A percentile compares a stretch with the other conserved stretches of the same genome.
Evolutionary conservation across 2,888 invertebrate genomes (phyloP).

Genomic region (Oeneis ivallda): DNA sequence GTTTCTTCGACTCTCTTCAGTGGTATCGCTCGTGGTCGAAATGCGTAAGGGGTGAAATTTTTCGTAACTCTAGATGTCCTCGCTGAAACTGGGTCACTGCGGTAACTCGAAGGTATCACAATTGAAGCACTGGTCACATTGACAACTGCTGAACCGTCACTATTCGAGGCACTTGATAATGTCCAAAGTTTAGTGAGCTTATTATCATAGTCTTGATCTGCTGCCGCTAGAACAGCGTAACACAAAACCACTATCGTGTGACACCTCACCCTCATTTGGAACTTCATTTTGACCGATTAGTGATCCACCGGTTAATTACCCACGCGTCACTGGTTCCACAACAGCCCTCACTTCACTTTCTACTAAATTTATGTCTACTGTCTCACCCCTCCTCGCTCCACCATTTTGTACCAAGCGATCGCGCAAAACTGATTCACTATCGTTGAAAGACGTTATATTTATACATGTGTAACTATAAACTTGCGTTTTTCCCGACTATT

Average conservation of each 20-base stretch:
- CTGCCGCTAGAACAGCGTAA: slow-evolving; percentile 51
- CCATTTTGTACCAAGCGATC: slow-evolving; percentile 77
- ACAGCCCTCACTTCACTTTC: slow-evolving; percentile 66
- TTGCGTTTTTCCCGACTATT: slow-evolving; percentile 74
- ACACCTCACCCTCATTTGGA: slow-evolving; percentile 53
- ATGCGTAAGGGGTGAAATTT: slow-evolving; percentile 51
- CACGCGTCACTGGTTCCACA: slow-evolving; percentile 54
- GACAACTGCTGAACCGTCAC: slow-evolving; percentile 59
- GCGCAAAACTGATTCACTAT: slow-evolving; percentile 77
- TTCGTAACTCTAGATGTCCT: slow-evolving; percentile 41
- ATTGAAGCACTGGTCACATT: slow-evolving; percentile 69
- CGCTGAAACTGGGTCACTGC: slow-evolving; percentile 41
- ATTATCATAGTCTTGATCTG: slow-evolving; percentile 57
- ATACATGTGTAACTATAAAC: slow-evolving; percentile 74
- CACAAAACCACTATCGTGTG: slow-evolving; percentile 62
- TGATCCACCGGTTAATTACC: slow-evolving; percentile 42
- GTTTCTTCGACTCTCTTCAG: slow-evolving; percentile 51
- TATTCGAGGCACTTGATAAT: slow-evolving; percentile 51
- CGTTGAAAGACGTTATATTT: slow-evolving; percentile 71
- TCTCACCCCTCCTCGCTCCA: slow-evolving; percentile 60
- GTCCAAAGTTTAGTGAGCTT: slow-evolving; percentile 68
- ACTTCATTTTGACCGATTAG: slow-evolving; percentile 50
- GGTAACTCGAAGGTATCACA: slow-evolving; percentile 57
- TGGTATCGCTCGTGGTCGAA: slow-evolving; percentile 67
- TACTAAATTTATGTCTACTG: slow-evolving; percentile 41